These are phyloP conservation scores for Alsophila aescularia DNA, from an alignment of 2,888 invertebrate genomes.

Conservation along the genomic window DNA sequence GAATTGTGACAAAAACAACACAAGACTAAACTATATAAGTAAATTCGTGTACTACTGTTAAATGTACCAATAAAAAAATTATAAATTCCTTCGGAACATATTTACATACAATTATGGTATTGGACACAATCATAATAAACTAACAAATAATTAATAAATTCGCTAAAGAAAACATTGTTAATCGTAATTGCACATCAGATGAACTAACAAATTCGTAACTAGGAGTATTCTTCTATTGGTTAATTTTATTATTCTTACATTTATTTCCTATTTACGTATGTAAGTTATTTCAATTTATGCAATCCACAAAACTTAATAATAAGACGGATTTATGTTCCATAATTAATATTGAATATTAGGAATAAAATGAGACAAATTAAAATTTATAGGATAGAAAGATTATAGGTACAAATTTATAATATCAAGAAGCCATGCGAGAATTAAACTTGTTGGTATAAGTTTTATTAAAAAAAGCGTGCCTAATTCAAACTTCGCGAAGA, in stretches of 20 bases:
- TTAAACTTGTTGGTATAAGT: constrained; percentile 54
- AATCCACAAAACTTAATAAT: constrained; percentile 69
- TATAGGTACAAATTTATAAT: constrained; percentile 46
- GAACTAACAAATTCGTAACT: constrained; percentile 73
- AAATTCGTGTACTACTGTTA: constrained; percentile 57
- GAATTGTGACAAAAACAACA: constrained; percentile 51
- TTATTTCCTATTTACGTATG: constrained; percentile 81
- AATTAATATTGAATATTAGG: constrained; percentile 45
- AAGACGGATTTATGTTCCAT: constrained; percentile 76
- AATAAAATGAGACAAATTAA: constrained; percentile 36
- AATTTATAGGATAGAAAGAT: constrained; percentile 38
- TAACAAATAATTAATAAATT: constrained; percentile 76
- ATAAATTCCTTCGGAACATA: constrained; percentile 70
- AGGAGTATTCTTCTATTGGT: constrained; percentile 74
- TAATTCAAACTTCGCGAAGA: constrained; percentile 69
- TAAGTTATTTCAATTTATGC: constrained; percentile 69
- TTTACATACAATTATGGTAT: constrained; percentile 67
- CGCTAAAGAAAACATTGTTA: constrained; percentile 70
- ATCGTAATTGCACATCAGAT: constrained; percentile 65
- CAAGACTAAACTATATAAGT: constrained; percentile 39
- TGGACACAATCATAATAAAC: constrained; percentile 62
- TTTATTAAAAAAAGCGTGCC: constrained; percentile 64
- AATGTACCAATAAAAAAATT: constrained; percentile 41
- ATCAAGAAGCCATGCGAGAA: constrained; percentile 78
- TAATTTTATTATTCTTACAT: constrained; percentile 70